phyloP scores from a whole-genome alignment of 2,888 invertebrate species.

The Pyrochroa serraticornis region DNA sequence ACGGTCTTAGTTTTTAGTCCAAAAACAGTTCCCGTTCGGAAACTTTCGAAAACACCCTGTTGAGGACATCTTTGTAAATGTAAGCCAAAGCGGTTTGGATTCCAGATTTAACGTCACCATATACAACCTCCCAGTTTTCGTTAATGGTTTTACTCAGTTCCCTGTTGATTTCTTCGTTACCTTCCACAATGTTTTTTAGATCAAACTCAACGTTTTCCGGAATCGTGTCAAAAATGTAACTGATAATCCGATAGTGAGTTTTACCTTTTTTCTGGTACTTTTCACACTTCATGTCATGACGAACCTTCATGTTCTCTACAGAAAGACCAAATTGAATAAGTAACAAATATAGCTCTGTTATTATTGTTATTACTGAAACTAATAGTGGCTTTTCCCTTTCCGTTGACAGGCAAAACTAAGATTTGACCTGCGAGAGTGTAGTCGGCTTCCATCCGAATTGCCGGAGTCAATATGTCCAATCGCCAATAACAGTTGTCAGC shows the following conservation, averaged over 20 bases:
- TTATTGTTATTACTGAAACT: conserved; percentile 62
- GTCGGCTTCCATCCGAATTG: conserved; percentile 69
- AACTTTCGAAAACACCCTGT: conserved; percentile 39
- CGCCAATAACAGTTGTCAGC: conserved; percentile 58
- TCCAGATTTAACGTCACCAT: conserved; percentile 37
- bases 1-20: no score
- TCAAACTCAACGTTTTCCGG: conserved; percentile 57
- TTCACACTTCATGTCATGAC: conserved; percentile 36
- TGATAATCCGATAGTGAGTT: conserved; percentile 31
- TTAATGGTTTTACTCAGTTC: conserved; percentile 39
- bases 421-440: conserved; percentile 71
- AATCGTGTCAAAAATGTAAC: conserved; percentile 61
- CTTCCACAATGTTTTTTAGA: conserved; percentile 40
- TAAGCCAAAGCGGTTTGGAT: conserved; percentile 35
- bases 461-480: conserved; percentile 61
- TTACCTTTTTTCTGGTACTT: conserved; percentile 39
- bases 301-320: conserved; percentile 35
- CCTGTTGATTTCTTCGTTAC: conserved; percentile 38
- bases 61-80: conserved; percentile 33
- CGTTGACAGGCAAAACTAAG: conserved; percentile 69
- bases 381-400: conserved; percentile 70
- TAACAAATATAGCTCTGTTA: background rate
- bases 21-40: conserved; percentile 41
- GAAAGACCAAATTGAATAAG: background rate
- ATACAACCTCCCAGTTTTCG: conserved; percentile 40